phyloP scores from a whole-genome alignment of 2,797 vertebrate genomes.

The Agapornis canus region DNA sequence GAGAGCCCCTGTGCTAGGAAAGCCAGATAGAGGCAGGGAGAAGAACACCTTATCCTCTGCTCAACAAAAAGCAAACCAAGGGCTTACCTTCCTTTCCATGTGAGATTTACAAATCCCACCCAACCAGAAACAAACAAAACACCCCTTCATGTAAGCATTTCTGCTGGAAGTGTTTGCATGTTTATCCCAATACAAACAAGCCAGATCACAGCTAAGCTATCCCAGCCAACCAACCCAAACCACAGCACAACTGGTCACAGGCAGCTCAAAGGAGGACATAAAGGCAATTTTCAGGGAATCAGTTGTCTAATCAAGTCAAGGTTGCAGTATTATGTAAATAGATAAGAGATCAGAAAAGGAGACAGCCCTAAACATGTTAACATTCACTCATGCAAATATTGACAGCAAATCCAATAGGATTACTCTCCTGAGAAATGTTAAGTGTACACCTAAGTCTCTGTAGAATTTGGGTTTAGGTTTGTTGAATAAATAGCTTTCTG shows the following conservation, averaged over 20 bases:
- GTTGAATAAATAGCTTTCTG: slow-evolving; percentile 7
- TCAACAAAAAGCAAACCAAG: background rate
- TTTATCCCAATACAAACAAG: background rate
- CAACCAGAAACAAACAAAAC: background rate
- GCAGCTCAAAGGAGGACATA: background rate
- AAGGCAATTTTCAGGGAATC: background rate
- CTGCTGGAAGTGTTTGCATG: background rate
- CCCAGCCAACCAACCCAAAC: background rate
- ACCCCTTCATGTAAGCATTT: rapidly evolving
- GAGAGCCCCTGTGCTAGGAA: background rate
- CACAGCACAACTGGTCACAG: background rate
- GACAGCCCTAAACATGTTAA: background rate
- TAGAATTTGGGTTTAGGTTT: background rate
- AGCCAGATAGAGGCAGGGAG: background rate
- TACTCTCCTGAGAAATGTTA: background rate
- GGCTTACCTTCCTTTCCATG: background rate
- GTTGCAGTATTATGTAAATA: slow-evolving; percentile 11
- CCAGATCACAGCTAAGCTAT: background rate
- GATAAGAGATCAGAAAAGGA: background rate
- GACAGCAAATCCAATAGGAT: background rate
- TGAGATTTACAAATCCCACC: background rate
- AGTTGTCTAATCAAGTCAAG: slow-evolving; percentile 1
- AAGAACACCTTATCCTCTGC: slow-evolving; percentile 5
- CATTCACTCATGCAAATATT: slow-evolving; percentile 3
- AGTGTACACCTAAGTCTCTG: background rate